Conservation (phyloP, 2,113 vertebrate genomes). For the Talpa occidentalis region DNA sequence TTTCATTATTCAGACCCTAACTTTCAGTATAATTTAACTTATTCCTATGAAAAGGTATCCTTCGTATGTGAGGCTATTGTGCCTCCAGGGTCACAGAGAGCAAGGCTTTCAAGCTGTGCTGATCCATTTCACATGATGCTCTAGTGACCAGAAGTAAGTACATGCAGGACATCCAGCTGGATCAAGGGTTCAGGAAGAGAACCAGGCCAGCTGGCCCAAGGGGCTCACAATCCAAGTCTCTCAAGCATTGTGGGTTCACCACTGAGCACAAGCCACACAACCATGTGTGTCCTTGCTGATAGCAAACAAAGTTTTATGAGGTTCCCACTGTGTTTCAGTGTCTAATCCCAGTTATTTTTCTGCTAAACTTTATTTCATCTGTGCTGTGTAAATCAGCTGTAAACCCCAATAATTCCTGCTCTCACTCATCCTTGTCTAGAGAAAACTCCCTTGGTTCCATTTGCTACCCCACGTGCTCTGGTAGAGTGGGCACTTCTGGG, state of each 20-base stretch:
- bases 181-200: neutral
- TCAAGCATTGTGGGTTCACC: accelerated
- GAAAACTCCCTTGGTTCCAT: neutral
- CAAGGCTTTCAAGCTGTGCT: neutral
- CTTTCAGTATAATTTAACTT: neutral
- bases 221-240: too few species aligned
- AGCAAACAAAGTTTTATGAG: neutral
- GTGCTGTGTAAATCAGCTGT: neutral
- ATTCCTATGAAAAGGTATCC: neutral
- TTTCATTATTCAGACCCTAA: neutral
- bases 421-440: neutral
- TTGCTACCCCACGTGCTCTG: neutral
- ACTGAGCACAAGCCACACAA: accelerated
- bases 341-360: accelerated
- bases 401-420: neutral
- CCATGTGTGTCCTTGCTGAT: accelerated
- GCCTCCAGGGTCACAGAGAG: neutral
- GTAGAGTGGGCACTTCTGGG: too few species aligned
- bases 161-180: neutral
- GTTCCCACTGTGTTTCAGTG: accelerated
- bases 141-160: neutral
- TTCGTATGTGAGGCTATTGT: neutral
- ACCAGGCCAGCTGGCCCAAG: neutral
- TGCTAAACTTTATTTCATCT: neutral
- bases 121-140: neutral